Conservation (phyloP, 1,140 invertebrate species). For the Aethina tumida region DNA sequence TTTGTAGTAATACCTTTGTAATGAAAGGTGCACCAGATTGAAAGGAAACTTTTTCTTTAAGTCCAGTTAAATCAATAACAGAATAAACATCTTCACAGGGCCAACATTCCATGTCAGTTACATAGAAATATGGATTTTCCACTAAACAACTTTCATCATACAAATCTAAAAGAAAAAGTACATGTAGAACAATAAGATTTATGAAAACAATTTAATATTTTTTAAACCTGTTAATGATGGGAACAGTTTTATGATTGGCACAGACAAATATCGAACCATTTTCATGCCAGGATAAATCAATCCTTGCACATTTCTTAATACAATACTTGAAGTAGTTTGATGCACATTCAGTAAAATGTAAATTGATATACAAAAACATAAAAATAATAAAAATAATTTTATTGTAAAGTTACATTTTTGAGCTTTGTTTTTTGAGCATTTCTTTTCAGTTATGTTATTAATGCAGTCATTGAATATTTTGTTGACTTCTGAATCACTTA, state of each 20-base stretch:
- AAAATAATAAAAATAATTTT: slow-evolving; percentile 20
- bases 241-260: slow-evolving; percentile 41
- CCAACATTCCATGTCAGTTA: slow-evolving; percentile 65
- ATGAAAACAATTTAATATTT: slow-evolving; percentile 2
- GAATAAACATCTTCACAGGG: slow-evolving; percentile 56
- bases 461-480: slow-evolving; percentile 27
- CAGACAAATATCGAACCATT: slow-evolving; percentile 38
- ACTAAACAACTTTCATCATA: slow-evolving; percentile 71
- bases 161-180: slow-evolving; percentile 45
- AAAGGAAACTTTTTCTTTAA: slow-evolving; percentile 24
- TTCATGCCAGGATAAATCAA: slow-evolving; percentile 44
- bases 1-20: slow-evolving; percentile 19
- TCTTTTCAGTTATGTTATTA: slow-evolving; percentile 16
- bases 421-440: slow-evolving; percentile 16
- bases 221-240: slow-evolving; percentile 34
- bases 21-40: slow-evolving; percentile 31
- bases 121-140: slow-evolving; percentile 63
- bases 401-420: slow-evolving; percentile 15
- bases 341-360: slow-evolving; percentile 34
- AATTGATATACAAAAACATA: slow-evolving; percentile 21
- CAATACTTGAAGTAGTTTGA: slow-evolving; percentile 35
- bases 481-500: slow-evolving; percentile 26
- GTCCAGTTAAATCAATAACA: slow-evolving; percentile 36
- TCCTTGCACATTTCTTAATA: slow-evolving; percentile 38
- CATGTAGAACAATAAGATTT: slow-evolving; percentile 2